Percentiles rank a stretch among this genome's conserved stretches.
Conservation (phyloP, 2,888 invertebrate genomes). For the Conistra vaccinii region DNA sequence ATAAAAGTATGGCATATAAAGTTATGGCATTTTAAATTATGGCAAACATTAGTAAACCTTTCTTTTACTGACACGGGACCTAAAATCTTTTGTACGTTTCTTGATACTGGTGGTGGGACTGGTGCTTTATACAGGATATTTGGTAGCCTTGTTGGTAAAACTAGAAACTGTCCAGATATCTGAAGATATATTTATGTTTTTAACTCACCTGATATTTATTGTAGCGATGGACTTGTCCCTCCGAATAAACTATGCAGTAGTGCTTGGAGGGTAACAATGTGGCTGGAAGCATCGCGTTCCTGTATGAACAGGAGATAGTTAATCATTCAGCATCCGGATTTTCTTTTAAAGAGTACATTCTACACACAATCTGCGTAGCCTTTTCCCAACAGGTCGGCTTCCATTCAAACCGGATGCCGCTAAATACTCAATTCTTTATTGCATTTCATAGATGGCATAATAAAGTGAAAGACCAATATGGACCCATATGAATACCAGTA, state of each 20-base stretch:
- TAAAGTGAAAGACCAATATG: no score
- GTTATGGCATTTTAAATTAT: no score
- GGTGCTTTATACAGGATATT: background rate
- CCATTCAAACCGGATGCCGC: no score
- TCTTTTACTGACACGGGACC: no score
- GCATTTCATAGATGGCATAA: no score
- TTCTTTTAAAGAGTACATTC: background rate
- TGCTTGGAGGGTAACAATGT: conserved; percentile 84
- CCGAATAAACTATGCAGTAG: conserved; percentile 82
- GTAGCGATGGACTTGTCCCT: conserved; percentile 79
- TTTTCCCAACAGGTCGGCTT: no score
- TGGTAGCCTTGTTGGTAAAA: background rate
- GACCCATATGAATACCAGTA: no score
- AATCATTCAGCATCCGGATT: background rate
- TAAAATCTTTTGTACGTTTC: background rate
- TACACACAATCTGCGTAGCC: background rate
- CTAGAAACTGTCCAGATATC: background rate
- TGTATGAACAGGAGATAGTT: background rate
- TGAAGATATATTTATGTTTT: background rate
- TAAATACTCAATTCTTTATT: no score
- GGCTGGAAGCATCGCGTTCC: conserved; percentile 81
- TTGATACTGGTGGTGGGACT: no score
- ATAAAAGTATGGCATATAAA: no score
- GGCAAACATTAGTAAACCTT: no score
- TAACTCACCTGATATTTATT: conserved; percentile 83